phyloP scores from a whole-genome alignment of 2,797 vertebrate species.

The Sebastolobus altivelis region DNA sequence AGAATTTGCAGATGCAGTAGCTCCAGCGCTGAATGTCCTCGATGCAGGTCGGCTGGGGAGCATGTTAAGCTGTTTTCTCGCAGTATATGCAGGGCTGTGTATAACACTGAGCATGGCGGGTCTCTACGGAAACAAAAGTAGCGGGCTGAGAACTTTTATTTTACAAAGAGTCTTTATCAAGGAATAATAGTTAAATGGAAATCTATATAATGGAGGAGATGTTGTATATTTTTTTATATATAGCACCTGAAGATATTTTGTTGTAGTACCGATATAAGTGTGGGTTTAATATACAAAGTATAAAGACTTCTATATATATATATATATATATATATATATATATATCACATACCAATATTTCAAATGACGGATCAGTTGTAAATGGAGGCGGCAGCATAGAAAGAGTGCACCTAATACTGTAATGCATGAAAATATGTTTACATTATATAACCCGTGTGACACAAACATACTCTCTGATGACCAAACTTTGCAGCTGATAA shows the following conservation, averaged over 20 bases:
- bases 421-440: conserved; percentile 76
- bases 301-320: conserved; percentile 54
- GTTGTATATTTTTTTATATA: conserved; percentile 86
- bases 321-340: conserved; percentile 41
- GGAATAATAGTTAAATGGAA: conserved; percentile 73
- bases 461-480: conserved; percentile 51
- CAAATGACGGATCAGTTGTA: conserved; percentile 65
- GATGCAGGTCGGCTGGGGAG: conserved; percentile 50
- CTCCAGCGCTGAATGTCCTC: conserved; percentile 47
- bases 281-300: conserved; percentile 77
- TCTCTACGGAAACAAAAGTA: conserved; percentile 32
- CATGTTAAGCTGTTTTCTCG: conserved; percentile 50
- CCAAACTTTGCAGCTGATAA: conserved; percentile 51
- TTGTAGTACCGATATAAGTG: conserved; percentile 81
- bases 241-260: conserved; percentile 85
- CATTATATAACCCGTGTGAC: conserved; percentile 61
- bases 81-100: conserved; percentile 58
- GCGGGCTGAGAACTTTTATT: conserved; percentile 74
- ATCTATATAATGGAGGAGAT: conserved; percentile 84
- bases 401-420: conserved; percentile 71
- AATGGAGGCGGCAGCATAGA: conserved; percentile 61
- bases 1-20: conserved; percentile 57
- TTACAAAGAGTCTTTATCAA: conserved; percentile 82
- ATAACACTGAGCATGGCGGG: conserved; percentile 58
- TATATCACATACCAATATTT: conserved; percentile 64